Base-by-base conservation (phyloP, 2,888 invertebrate species). In the Parelbella ahira region DNA sequence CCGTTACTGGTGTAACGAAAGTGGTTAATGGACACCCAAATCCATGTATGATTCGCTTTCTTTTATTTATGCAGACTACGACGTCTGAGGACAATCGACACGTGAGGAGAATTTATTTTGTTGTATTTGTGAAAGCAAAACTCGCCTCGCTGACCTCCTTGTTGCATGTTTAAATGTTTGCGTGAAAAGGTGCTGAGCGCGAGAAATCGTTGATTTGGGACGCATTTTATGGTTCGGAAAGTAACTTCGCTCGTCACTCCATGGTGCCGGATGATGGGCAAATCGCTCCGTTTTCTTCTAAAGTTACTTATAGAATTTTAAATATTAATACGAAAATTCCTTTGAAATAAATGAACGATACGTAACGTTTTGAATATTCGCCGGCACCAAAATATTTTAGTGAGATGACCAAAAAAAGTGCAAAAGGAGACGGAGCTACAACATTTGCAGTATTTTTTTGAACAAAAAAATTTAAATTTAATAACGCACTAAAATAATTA, bases 51-150 rank as follows among this genome's bases (percentile, higher is more conserved):
- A 77, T 78, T 79, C 78, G 79, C 86, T 86, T 84, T 87, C 84
- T 86, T 86, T 86, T 81, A 76, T 69, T 80, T 76, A 82, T 82
- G 76, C 80, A 76, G 72, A 67, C 73, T 72, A 72, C 68, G 70
- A 78, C 67, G 70, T 67, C 72, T 59, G 83, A 79, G 86, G 86
- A 86, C 84, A 84, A 84, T 86, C 86, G 70, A 84, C 84, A 86
- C 86, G 86, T 87, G 87, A 81, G 76, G 78, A 77, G 87, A 86
- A 87, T 87, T 86, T 83, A 86, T 84, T 87, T 86, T 76, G 81
- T 82, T 78, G 76, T 83, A 71, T 84, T 86, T 84, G 86, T 86
- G 86, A 87, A 87, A 86, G 86, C 86, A 78, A 76, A 77, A 80
- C 80, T 67, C 66, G 80, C 73, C 74, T 72, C 68, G 60, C 63